Conservation (phyloP, 2,113 vertebrate species). For the Morone saxatilis region DNA sequence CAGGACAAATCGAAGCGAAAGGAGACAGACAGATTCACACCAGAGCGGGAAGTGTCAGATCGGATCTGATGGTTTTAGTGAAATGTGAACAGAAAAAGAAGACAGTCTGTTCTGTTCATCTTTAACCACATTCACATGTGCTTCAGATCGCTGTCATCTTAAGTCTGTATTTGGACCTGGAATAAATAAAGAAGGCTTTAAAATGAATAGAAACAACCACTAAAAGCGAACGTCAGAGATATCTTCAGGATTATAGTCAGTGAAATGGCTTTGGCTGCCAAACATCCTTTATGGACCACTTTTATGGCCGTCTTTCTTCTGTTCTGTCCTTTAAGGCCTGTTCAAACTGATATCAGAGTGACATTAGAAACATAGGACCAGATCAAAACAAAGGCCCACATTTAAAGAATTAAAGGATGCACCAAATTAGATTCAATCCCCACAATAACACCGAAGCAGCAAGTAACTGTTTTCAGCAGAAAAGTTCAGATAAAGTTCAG, state of each 20-base stretch:
- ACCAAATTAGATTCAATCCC: not conserved
- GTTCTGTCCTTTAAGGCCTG: not conserved
- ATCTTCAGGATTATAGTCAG: not conserved
- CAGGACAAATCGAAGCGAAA: not conserved
- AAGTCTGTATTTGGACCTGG: not conserved
- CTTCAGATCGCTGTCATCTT: constrained; percentile 11
- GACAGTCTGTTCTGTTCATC: constrained; percentile 1
- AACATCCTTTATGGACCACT: not conserved
- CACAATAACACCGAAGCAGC: not conserved
- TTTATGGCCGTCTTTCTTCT: not conserved
- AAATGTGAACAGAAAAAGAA: constrained; percentile 18
- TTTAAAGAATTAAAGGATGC: not conserved
- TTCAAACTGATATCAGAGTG: not conserved
- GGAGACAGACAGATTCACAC: constrained; percentile 18
- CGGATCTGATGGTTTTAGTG: constrained; percentile 12
- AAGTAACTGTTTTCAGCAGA: too few relatives aligned
- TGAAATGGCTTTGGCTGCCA: not conserved
- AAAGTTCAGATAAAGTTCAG: too few relatives aligned
- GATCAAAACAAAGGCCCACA: not conserved
- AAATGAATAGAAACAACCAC: not conserved
- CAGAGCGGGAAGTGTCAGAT: constrained; percentile 11
- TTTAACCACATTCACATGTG: constrained; percentile 10
- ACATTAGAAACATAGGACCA: not conserved
- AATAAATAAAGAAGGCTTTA: not conserved
- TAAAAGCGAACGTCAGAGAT: not conserved